Base-by-base conservation (phyloP, 2,113 vertebrate species). In the Pungitius pungitius region DNA sequence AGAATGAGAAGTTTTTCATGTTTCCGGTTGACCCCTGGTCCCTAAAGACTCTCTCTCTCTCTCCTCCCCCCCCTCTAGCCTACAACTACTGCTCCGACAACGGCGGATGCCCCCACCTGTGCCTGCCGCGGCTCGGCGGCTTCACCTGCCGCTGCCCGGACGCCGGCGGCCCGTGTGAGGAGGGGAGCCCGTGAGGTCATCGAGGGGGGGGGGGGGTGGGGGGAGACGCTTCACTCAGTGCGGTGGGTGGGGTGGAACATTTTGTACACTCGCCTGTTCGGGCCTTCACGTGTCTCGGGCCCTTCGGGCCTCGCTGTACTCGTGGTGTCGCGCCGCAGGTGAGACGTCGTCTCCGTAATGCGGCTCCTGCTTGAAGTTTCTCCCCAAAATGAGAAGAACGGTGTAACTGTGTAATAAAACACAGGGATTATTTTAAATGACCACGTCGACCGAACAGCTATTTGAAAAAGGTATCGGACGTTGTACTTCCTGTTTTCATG, bases 31-130 rank as follows among this genome's bases (percentile, higher is more conserved):
- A 30, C 30, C 30, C 30, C 30, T 30, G 2, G 30, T 30, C 30
- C 30, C 30, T 30, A 30, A 30, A 2, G 30, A 30, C 1, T 6
- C 33, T 47, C 12, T 10, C 17, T 35, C 13, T 22, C 6, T 27
- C 37, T 35, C 39, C 30, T 30, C 30, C 30, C 51, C 37, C 39
- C 10, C 33, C 0, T 1, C 55, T 74, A 97, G 96, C 93, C 9
- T 95, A 93, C 55, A 99, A 97, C 92, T 96, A 97, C 93, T 99
- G 97, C 66, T 73, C 92, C 0, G 94, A 96, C 76, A 98, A 99
- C 1, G 96, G 94, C 0, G 96, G 96, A 26, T 99, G 97, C 8
- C 96, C 96, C 30, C 96, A 97, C 80, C 94, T 99, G 78, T 99
- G 97, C 83, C 82, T 99, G 88, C 96, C 96, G 1, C 95, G 94